A percentile compares a stretch with the other conserved stretches of the same genome.
phyloP scores from a whole-genome alignment of 2,888 invertebrate genomes.

The Rhodophaea formosa region DNA sequence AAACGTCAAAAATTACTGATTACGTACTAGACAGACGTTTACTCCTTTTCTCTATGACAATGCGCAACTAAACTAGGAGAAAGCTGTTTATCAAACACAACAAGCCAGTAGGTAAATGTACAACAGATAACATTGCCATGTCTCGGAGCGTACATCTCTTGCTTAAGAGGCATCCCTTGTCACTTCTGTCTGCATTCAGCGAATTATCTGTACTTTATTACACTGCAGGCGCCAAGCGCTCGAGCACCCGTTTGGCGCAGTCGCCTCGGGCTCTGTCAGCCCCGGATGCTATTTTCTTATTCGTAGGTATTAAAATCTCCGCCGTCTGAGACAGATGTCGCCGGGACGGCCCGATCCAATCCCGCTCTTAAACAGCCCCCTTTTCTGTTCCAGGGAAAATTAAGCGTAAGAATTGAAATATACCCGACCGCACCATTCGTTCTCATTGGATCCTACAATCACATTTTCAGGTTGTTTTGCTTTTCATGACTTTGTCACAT shows the following conservation, averaged over 20 bases:
- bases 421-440: conserved; percentile 26
- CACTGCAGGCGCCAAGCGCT: conserved; percentile 20
- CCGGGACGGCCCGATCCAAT: conserved; percentile 47
- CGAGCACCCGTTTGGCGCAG: conserved; percentile 15
- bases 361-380: conserved; percentile 47
- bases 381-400: conserved; percentile 48
- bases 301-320: conserved; percentile 54
- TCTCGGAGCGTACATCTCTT: not conserved
- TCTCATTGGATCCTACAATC: no score
- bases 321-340: conserved; percentile 54
- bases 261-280: conserved; percentile 19
- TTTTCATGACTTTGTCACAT: no score
- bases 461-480: no score
- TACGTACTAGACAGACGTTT: no score
- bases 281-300: conserved; percentile 40
- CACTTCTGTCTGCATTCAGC: conserved; percentile 20
- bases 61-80: no score
- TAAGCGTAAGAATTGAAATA: conserved; percentile 41
- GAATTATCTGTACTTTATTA: conserved; percentile 24
- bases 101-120: not conserved
- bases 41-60: no score
- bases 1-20: no score
- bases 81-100: not conserved
- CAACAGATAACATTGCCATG: conserved; percentile 1
- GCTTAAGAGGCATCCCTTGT: conserved; percentile 11